These are phyloP conservation scores for Latrodectus hesperus DNA, from an alignment of 2,888 invertebrate genomes.

Conservation along the genomic window DNA sequence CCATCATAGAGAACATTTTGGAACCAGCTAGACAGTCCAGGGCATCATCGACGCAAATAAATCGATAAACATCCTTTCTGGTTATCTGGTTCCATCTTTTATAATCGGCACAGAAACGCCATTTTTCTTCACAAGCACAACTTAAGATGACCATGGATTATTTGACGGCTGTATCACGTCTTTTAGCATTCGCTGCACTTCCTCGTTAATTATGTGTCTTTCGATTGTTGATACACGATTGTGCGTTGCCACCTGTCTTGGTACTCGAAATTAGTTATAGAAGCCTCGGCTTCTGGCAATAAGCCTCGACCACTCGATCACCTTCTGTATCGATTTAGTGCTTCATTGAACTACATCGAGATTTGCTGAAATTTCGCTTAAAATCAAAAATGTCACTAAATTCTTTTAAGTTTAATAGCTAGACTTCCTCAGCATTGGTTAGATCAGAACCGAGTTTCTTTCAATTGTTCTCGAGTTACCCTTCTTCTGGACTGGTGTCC, in stretches of 20 bases:
- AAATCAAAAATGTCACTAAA: no score
- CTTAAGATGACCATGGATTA: not conserved
- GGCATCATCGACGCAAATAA: not conserved
- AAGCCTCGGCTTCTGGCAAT: no score
- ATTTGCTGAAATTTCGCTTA: no score
- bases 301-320: not conserved
- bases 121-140: not conserved
- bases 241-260: no score
- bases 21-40: not conserved
- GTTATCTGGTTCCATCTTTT: not conserved
- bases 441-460: no score
- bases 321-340: no score
- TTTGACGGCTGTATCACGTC: constrained; percentile 14
- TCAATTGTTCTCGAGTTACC: no score
- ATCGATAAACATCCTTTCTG: not conserved
- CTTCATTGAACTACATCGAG: no score
- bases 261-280: no score
- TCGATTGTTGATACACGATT: not conserved
- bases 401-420: no score
- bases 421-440: no score
- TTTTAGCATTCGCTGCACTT: constrained; percentile 19
- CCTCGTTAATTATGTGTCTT: not conserved
- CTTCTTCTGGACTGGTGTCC: no score
- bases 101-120: not conserved
- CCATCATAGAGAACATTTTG: not conserved